Conservation (phyloP, 2,113 vertebrate species). For the Mionectes macconnelli region DNA sequence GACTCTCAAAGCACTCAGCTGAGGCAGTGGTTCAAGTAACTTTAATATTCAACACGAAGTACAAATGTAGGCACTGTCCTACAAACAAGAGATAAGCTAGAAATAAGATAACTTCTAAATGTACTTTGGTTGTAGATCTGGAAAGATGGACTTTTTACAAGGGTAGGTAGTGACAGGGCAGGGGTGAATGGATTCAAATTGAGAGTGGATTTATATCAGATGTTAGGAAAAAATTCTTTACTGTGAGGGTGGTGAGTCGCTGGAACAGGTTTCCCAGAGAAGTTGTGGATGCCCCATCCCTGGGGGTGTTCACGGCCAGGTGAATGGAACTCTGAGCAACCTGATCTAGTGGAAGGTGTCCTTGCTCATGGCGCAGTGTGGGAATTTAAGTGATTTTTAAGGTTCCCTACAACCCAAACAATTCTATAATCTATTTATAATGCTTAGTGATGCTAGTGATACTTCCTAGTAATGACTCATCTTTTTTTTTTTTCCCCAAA, state of each 20-base stretch:
- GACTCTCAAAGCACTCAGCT: background rate
- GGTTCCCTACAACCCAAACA: background rate
- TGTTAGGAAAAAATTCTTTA: background rate
- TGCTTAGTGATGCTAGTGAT: background rate
- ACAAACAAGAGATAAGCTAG: background rate
- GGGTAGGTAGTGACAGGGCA: background rate
- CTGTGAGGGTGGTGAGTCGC: rapidly evolving
- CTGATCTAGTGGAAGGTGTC: rapidly evolving
- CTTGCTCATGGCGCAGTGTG: rapidly evolving
- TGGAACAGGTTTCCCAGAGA: background rate
- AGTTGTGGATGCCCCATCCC: background rate
- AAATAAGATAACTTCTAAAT: background rate
- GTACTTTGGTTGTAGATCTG: background rate
- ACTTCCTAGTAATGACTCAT: background rate
- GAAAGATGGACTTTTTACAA: background rate
- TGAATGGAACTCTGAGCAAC: background rate
- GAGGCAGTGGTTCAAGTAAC: background rate
- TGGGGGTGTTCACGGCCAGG: no score
- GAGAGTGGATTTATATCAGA: background rate
- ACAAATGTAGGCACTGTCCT: background rate
- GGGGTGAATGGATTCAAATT: background rate
- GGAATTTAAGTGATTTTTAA: background rate
- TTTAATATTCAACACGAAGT: background rate
- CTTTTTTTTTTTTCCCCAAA: rapidly evolving
- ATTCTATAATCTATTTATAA: background rate